Percentiles rank a stretch among this genome's conserved stretches.
These are phyloP conservation scores for Hyaena hyaena DNA, from an alignment of 2,113 vertebrate genomes.

Conservation along the genomic window DNA sequence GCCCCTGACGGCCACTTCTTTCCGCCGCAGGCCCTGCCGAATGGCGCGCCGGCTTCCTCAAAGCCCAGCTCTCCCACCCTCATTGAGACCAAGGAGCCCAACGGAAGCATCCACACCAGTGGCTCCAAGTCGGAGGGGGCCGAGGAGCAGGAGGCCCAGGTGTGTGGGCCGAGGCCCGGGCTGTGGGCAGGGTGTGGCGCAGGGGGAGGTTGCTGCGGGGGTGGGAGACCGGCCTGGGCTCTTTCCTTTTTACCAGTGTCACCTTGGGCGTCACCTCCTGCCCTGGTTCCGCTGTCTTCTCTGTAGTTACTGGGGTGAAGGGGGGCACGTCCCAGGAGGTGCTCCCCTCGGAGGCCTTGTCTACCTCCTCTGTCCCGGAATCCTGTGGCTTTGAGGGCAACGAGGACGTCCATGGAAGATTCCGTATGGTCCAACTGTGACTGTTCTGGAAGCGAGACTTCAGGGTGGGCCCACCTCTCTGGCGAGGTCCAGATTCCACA, in stretches of 20 bases:
- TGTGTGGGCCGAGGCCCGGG: constrained; percentile 47
- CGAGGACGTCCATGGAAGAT: background rate
- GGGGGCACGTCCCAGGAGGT: no score
- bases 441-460: background rate
- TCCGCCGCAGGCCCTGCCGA: constrained; percentile 49
- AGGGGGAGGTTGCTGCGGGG: background rate
- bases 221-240: background rate
- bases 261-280: background rate
- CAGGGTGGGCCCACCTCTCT: background rate
- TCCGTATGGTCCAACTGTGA: background rate
- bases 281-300: background rate
- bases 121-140: constrained; percentile 83
- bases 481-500: background rate
- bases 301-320: no score
- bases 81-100: constrained; percentile 90
- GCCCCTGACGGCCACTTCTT: background rate
- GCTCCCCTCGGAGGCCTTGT: background rate
- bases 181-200: background rate
- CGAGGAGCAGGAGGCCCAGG: constrained; percentile 88
- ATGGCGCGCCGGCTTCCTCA: constrained; percentile 84
- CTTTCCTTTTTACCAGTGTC: background rate
- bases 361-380: background rate
- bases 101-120: constrained; percentile 84
- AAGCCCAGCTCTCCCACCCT: constrained; percentile 91
- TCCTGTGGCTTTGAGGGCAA: background rate